These are phyloP conservation scores for fruit fly (Drosophila melanogaster) DNA, from an alignment of 1,140 invertebrate species.

Conservation along the genomic window DNA sequence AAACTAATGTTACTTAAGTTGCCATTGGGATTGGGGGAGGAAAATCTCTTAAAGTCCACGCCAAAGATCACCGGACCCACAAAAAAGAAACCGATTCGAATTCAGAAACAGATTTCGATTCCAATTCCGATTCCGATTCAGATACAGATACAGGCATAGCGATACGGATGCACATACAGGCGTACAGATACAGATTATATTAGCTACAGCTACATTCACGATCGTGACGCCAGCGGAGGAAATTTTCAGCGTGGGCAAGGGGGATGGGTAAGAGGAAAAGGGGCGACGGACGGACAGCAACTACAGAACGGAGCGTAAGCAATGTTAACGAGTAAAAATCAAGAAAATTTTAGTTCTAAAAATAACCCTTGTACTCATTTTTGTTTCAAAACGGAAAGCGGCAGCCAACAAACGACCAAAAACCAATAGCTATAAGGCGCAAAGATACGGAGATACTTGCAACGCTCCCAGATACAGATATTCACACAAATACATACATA, in stretches of 20 bases:
- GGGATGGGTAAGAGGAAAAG: neutral
- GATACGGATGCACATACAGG: conserved; percentile 23
- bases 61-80: conserved; percentile 43
- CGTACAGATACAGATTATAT: conserved; percentile 31
- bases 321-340: conserved; percentile 80
- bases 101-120: conserved; percentile 23
- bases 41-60: conserved; percentile 55
- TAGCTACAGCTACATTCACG: conserved; percentile 50
- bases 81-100: conserved; percentile 33
- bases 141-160: conserved; percentile 32
- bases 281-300: conserved; percentile 27
- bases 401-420: conserved; percentile 55
- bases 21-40: conserved; percentile 28
- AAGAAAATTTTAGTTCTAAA: conserved; percentile 80
- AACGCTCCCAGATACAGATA: conserved; percentile 35
- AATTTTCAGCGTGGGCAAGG: conserved; percentile 14
- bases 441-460: conserved; percentile 64
- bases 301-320: conserved; percentile 71
- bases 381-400: conserved; percentile 71
- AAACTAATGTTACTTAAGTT: conserved; percentile 75
- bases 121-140: conserved; percentile 22
- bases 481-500: neutral
- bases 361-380: conserved; percentile 80
- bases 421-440: conserved; percentile 74
- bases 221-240: conserved; percentile 48